Base-by-base conservation (phyloP, 1,140 invertebrate genomes). In the Bathynomus jamesi region DNA sequence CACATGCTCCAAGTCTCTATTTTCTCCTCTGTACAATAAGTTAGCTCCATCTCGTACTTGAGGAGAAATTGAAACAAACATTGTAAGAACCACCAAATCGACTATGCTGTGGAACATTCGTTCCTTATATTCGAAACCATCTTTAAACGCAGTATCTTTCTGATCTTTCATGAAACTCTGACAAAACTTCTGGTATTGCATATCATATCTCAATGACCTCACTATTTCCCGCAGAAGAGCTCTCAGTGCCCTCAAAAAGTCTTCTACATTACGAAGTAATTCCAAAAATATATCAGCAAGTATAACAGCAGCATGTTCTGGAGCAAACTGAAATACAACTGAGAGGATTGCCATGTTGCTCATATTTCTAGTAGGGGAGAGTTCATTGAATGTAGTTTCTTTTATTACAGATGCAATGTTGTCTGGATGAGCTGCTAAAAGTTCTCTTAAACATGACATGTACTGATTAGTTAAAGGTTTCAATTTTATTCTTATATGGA, bases 331-430 rank as follows among this genome's bases (percentile, higher is more conserved):
- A 78, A 98, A 93, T 79, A 97, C 89, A 2, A 92, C 89, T 7
- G 89, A 88, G 61, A 95, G 82, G 78, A 96, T 88, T 1, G 90
- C 86, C 89, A 98, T 93, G 82, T 97, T 98, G 83, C 96, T 97
- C 0, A 92, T 92, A 85, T 96, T 96, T 63, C 95, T 86, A 4
- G 89, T 88, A 25, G 81, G 82, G 0, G 94, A 95, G 31, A 98
- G 83, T 84, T 98, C 95, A 83, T 98, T 98, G 82, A 95, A 95
- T 74, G 98, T 90, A 0, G 94, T 95, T 78, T 94, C 90, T 76
- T 93, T 95, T 72, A 98, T 82, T 40, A 96, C 88, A n/a, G 90
- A 90, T 29, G 87, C 86, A 8, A 97, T 82, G 79, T 96, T 95
- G 24, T 92, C 90, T 5, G 90, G 87, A 80, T 92, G 90, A 13